phyloP scores from a whole-genome alignment of 2,113 vertebrate genomes.

The Rhynchopsitta pachyrhyncha region DNA sequence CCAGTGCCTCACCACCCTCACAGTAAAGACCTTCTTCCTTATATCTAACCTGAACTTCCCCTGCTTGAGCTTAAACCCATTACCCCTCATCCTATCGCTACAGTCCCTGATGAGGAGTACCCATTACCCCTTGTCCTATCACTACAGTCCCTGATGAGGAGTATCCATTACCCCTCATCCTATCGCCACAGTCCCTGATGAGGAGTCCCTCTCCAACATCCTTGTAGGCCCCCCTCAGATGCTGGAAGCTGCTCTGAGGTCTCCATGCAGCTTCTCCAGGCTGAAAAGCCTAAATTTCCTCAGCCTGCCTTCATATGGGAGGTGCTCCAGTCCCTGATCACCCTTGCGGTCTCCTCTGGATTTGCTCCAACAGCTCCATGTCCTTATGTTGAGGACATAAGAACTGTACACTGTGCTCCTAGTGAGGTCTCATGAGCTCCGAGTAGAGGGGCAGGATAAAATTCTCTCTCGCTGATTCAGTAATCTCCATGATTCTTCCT shows the following conservation, averaged over 20 bases:
- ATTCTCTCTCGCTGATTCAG: neutral
- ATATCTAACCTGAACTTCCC: too few relatives aligned
- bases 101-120: too few relatives aligned
- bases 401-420: neutral
- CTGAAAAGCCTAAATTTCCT: neutral
- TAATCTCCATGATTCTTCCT: neutral
- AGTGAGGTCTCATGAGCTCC: neutral
- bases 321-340: too few relatives aligned
- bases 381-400: neutral
- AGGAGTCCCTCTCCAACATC: neutral
- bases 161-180: too few relatives aligned
- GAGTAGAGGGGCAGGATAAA: neutral
- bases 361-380: too few relatives aligned
- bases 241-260: neutral
- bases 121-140: too few relatives aligned
- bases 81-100: fast-evolving
- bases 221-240: neutral
- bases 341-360: too few relatives aligned
- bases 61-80: too few relatives aligned
- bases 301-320: neutral
- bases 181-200: too few relatives aligned
- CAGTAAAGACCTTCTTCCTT: too few relatives aligned
- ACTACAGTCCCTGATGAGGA: too few relatives aligned
- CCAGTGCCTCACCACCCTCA: too few relatives aligned
- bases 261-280: neutral